Evolutionary conservation across 2,888 invertebrate genomes (phyloP).

Genomic region (Formica aserva): DNA sequence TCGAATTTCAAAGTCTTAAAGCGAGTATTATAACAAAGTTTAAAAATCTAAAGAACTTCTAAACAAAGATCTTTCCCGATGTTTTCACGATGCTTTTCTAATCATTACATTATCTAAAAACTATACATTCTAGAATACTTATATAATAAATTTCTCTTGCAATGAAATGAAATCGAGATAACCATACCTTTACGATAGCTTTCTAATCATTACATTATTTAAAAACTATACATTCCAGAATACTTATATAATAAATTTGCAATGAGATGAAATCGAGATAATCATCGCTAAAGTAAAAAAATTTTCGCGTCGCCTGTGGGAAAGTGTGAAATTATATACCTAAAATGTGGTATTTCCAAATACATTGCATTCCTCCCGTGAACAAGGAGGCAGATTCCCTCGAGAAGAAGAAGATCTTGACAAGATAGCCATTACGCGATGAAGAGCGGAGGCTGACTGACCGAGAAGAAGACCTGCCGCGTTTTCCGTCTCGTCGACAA

Average conservation of each 20-base stretch:
- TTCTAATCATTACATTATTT: neutral
- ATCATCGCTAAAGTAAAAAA: neutral
- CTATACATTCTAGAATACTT: neutral
- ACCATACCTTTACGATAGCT: neutral
- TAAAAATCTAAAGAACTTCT: no score
- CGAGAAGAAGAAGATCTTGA: constrained; percentile 61
- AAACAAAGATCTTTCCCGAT: no score
- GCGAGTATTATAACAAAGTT: no score
- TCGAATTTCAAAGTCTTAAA: neutral
- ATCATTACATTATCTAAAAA: neutral
- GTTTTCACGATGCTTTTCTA: no score
- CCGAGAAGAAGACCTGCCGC: constrained; percentile 26
- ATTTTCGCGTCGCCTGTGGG: neutral
- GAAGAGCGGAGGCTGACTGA: constrained; percentile 30
- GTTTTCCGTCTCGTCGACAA: constrained; percentile 31
- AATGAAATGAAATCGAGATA: neutral
- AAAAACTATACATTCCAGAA: neutral
- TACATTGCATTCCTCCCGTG: constrained; percentile 8
- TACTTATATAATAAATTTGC: neutral
- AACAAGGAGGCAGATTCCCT: constrained; percentile 46
- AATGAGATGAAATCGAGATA: neutral
- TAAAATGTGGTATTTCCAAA: constrained; percentile 5
- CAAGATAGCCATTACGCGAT: constrained; percentile 70
- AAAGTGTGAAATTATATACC: constrained; percentile 32
- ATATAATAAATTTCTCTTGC: neutral